A percentile compares a stretch with the other conserved stretches of the same genome.
These are phyloP conservation scores for Agrochola circellaris DNA, from an alignment of 2,888 invertebrate species.

Conservation along the genomic window DNA sequence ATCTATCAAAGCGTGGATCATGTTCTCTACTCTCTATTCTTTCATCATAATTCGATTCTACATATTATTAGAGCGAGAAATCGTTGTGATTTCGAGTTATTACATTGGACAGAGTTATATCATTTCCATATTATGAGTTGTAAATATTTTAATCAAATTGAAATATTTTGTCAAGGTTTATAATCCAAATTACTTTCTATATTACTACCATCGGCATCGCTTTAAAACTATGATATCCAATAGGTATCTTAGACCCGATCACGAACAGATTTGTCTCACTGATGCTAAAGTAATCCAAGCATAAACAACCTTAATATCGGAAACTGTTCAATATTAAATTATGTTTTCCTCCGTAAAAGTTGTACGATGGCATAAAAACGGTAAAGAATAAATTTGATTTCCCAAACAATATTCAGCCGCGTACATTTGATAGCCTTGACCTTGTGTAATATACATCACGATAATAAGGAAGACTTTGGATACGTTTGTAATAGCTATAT, in stretches of 20 bases:
- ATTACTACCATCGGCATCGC: conserved; percentile 1
- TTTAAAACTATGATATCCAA: conserved; percentile 16
- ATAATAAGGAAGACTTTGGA: conserved; percentile 82
- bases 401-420: conserved; percentile 71
- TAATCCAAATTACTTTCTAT: conserved; percentile 17
- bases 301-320: conserved; percentile 47
- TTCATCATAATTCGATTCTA: conserved; percentile 28
- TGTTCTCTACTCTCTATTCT: conserved; percentile 28
- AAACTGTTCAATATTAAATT: conserved; percentile 49
- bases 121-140: conserved; percentile 10
- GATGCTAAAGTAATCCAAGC: conserved; percentile 44
- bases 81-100: conserved; percentile 8
- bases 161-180: conserved; percentile 6
- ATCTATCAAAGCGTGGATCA: neutral
- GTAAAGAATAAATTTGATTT: conserved; percentile 69
- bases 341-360: conserved; percentile 57
- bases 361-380: conserved; percentile 63
- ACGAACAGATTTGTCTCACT: conserved; percentile 41
- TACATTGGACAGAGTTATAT: conserved; percentile 23
- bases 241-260: conserved; percentile 22
- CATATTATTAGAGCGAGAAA: conserved; percentile 29
- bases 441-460: conserved; percentile 77
- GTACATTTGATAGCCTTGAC: conserved; percentile 81
- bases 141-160: conserved; percentile 11
- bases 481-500: conserved; percentile 70